A percentile compares a stretch with the other conserved stretches of the same genome.
Conservation (phyloP, 1,140 invertebrate species). For the Neelides sp. region DNA sequence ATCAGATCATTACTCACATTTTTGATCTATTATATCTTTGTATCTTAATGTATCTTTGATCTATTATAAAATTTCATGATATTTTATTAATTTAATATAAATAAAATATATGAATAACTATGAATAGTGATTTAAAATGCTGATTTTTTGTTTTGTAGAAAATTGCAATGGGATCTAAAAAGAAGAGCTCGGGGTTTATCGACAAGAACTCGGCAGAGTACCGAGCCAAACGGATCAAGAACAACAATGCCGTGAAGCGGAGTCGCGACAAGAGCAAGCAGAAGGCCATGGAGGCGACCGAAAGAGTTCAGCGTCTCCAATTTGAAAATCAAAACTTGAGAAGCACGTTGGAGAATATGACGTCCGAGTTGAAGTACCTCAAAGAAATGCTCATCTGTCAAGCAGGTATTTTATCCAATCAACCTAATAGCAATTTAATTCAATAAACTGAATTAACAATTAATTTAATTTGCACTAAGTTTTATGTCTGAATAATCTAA, state of each 20-base stretch:
- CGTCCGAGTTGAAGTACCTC: slow-evolving; percentile 69
- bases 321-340: slow-evolving; percentile 71
- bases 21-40: too few relatives aligned
- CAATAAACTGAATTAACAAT: too few relatives aligned
- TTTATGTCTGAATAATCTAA: too few relatives aligned
- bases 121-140: too few relatives aligned
- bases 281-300: slow-evolving; percentile 59
- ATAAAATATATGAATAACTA: too few relatives aligned
- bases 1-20: too few relatives aligned
- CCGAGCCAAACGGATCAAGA: slow-evolving; percentile 60
- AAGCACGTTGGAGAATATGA: slow-evolving; percentile 70
- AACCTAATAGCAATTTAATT: background rate
- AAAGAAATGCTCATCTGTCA: slow-evolving; percentile 75
- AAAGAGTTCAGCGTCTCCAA: slow-evolving; percentile 59
- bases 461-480: too few relatives aligned
- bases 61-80: too few relatives aligned
- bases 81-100: too few relatives aligned
- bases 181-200: slow-evolving; percentile 35
- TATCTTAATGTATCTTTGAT: too few relatives aligned
- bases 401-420: slow-evolving; percentile 47
- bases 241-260: slow-evolving; percentile 78
- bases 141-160: background rate
- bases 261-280: slow-evolving; percentile 70
- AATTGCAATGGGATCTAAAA: slow-evolving; percentile 32
- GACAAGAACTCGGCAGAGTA: slow-evolving; percentile 67